Evolutionary conservation across 2,888 invertebrate genomes (phyloP), one percentile per base, ranked within the genome.

Genomic region (Rhagophthalmus giganteus): DNA sequence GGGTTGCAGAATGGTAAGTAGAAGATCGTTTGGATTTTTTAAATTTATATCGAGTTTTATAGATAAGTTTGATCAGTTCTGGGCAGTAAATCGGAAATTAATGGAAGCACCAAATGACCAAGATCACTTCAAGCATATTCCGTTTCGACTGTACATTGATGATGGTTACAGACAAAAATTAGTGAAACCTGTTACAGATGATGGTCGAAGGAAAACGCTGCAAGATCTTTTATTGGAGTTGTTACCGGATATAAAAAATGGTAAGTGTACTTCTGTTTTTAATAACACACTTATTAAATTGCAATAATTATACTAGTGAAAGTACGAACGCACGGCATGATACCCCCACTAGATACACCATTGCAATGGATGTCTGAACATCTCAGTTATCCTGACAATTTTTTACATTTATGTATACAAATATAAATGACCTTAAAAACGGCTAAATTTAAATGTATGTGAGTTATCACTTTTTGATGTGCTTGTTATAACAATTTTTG

Each of bases 31-130:
- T 31, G 6, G 4, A 12, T 31, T 9, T 3, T 3, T 31, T 31
- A 31, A 11, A 31, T 31, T 10, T 5, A 2, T 31, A 11, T 8
- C 8, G 4, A 3, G 5, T 31, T 4, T 37, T 24, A 24, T 13
- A 91, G 92, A 97, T 73, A 95, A 94, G 76, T 99, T 98, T 78
- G 98, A 99, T 74, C 97, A 97, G 74, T 99, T 99, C 75, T 99
- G 98, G 98, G 88, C 94, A 2, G 89, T 98, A 7, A 99, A 99
- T 73, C 83, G 94, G 62, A 87, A 93, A 69, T 78, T 99, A 41
- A 98, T 98, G 97, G 96, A 96, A 70, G 79, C 85, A 0, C 81
- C 82, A 57, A 85, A 83, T 39, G 88, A 87, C 38, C 87, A 85
- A 66, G 90, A 92, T 64, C 81, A 85, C 41, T 94, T 95, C 68